Conservation (phyloP, 1,140 invertebrate genomes). For the Littorina saxatilis region DNA sequence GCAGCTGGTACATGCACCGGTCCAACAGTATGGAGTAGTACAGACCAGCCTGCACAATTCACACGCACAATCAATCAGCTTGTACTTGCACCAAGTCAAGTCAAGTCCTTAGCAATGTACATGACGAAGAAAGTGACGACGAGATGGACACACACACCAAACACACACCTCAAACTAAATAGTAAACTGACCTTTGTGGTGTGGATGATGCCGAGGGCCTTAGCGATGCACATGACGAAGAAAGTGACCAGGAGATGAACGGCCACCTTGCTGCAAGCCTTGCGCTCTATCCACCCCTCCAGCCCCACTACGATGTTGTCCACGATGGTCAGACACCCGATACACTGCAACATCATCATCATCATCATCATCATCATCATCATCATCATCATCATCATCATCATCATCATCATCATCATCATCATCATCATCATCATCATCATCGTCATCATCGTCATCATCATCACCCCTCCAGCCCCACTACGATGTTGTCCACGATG, state of each 20-base stretch:
- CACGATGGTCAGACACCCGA: conserved; percentile 64
- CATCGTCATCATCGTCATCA: too few relatives aligned
- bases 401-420: too few relatives aligned
- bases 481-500: conserved; percentile 58
- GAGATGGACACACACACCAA: not conserved
- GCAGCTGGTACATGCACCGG: conserved; percentile 57
- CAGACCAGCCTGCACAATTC: conserved; percentile 61
- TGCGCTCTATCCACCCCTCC: conserved; percentile 53
- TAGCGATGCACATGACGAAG: conserved; percentile 58
- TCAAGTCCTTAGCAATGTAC: too few relatives aligned
- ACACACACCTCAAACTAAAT: too few relatives aligned
- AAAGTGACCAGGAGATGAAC: conserved; percentile 66
- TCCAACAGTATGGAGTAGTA: conserved; percentile 65
- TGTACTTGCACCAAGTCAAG: too few relatives aligned
- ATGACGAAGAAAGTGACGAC: not conserved
- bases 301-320: conserved; percentile 68
- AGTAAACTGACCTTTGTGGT: conserved; percentile 64
- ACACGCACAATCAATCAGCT: too few relatives aligned
- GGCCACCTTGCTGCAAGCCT: conserved; percentile 54
- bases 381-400: too few relatives aligned
- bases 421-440: too few relatives aligned
- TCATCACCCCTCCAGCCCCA: too few relatives aligned
- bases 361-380: not conserved
- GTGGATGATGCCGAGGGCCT: conserved; percentile 61
- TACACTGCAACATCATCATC: conserved; percentile 50